Evolutionary conservation across 2,888 invertebrate genomes (phyloP).

Genomic region (Meiosimyza decipiens): DNA sequence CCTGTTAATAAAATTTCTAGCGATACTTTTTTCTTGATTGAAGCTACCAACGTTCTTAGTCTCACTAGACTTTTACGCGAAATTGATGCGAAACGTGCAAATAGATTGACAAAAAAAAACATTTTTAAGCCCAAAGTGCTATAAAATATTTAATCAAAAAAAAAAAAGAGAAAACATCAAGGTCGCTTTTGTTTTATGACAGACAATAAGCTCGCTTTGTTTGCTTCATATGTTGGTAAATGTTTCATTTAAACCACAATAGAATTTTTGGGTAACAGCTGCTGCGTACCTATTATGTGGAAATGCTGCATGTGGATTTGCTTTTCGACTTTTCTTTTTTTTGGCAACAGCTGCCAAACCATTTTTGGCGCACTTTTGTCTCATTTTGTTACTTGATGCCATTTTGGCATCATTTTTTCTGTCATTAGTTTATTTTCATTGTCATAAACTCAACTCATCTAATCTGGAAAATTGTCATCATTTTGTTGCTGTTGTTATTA

Average conservation of each 20-base stretch:
- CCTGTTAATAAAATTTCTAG: not conserved
- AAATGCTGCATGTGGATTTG: too few species aligned
- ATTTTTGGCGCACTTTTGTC: not conserved
- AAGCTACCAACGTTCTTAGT: not conserved
- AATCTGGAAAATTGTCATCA: conserved; percentile 11
- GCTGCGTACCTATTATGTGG: too few species aligned
- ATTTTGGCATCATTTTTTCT: not conserved
- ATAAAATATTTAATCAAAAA: conserved; percentile 12
- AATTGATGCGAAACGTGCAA: not conserved
- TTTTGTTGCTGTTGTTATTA: not conserved
- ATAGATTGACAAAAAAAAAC: not conserved
- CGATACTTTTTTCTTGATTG: not conserved
- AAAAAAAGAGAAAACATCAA: not conserved
- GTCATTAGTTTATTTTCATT: conserved; percentile 13
- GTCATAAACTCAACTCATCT: conserved; percentile 15
- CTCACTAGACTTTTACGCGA: not conserved
- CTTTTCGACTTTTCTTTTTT: not conserved
- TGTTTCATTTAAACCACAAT: conserved; percentile 5
- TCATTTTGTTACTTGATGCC: not conserved
- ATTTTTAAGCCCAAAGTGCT: not conserved
- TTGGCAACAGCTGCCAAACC: conserved; percentile 4
- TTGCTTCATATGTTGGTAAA: conserved; percentile 6
- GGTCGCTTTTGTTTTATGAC: conserved; percentile 6
- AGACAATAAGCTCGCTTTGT: not conserved
- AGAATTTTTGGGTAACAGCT: too few species aligned